Percentiles rank a stretch among this genome's conserved stretches.
Conservation (phyloP, 2,888 invertebrate species). For the Acronicta aceris region DNA sequence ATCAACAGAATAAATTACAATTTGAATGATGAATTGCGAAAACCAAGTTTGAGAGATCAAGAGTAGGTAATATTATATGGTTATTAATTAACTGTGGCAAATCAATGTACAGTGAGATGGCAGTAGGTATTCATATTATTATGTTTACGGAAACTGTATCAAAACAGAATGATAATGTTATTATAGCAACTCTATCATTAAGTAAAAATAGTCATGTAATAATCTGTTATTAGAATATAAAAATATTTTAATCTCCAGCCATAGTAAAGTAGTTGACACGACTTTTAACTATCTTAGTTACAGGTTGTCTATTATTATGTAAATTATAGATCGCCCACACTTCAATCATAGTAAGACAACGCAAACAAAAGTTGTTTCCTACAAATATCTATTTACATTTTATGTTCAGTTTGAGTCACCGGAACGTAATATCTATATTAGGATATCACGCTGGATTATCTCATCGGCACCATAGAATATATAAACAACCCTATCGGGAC, state of each 20-base stretch:
- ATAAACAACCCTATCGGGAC: constrained; percentile 21
- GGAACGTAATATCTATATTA: constrained; percentile 32
- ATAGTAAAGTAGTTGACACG: constrained; percentile 17
- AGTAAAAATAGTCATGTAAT: constrained; percentile 2
- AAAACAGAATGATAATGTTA: no score
- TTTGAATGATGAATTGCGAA: no score
- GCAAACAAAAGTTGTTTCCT: constrained; percentile 41
- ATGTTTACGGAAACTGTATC: no score
- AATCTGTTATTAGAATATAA: background rate
- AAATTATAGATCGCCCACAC: constrained; percentile 49
- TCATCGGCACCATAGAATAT: constrained; percentile 35
- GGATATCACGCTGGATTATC: constrained; percentile 38
- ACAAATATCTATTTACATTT: constrained; percentile 38
- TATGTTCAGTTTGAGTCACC: constrained; percentile 42
- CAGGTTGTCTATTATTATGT: constrained; percentile 45
- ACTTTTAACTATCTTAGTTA: constrained; percentile 33
- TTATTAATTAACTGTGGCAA: no score
- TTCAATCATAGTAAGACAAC: constrained; percentile 37
- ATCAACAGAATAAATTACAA: no score
- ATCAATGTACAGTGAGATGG: no score
- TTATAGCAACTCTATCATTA: background rate
- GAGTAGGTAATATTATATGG: no score
- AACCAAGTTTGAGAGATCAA: no score
- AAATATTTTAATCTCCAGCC: constrained; percentile 8
- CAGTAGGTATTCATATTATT: no score